Conservation (phyloP, 2,113 vertebrate species). For the Uropsilus gracilis region DNA sequence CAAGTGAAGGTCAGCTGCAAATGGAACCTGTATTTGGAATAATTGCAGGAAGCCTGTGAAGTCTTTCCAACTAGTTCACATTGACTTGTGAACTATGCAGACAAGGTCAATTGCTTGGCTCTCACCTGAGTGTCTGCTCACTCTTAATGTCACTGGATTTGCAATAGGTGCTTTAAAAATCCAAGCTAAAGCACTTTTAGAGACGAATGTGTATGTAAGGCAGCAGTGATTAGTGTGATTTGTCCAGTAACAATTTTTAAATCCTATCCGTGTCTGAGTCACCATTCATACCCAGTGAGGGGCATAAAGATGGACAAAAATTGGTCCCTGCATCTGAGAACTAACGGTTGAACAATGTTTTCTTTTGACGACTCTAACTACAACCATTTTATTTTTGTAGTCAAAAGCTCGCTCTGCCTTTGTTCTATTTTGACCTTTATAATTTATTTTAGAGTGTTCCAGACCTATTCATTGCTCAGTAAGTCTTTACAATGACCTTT, state of each 20-base stretch:
- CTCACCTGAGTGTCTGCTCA: neutral
- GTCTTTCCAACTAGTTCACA: neutral
- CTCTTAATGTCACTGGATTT: neutral
- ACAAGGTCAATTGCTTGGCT: neutral
- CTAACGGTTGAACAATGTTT: neutral
- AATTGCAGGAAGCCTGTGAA: neutral
- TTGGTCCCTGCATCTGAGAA: neutral
- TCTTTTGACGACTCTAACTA: slow-evolving; percentile 60
- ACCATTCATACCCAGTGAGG: neutral
- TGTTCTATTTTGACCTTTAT: slow-evolving; percentile 72
- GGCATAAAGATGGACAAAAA: neutral
- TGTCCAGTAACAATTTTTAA: neutral
- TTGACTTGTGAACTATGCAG: neutral
- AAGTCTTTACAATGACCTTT: slow-evolving; percentile 69
- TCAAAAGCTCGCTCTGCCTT: slow-evolving; percentile 48
- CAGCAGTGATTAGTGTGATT: slow-evolving; percentile 1
- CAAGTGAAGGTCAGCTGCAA: neutral
- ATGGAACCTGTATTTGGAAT: neutral
- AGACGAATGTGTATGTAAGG: neutral
- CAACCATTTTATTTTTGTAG: slow-evolving; percentile 64
- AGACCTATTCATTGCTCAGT: slow-evolving; percentile 51
- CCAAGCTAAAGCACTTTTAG: neutral
- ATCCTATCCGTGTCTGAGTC: neutral
- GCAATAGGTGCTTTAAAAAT: neutral
- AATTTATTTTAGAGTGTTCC: slow-evolving; percentile 66